Evolutionary conservation across 2,888 invertebrate species (phyloP), one percentile per base, ranked within the genome.

Genomic region (Rhaphigaster nebulosa): DNA sequence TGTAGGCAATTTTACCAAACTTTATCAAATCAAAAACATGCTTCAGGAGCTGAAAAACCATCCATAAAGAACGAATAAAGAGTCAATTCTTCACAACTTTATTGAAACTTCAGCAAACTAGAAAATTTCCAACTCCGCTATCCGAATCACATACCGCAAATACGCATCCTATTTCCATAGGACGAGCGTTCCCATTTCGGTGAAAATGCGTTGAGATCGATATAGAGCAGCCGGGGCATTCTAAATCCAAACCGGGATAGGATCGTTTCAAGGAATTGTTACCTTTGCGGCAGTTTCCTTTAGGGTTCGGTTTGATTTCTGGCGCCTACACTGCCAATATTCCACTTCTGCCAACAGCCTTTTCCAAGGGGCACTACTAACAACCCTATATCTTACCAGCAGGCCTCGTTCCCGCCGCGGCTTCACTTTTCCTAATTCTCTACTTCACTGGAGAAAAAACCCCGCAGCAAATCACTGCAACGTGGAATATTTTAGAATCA

Each of bases 371-470:
- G 70, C 38, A 76, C 34, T 76, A 76, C 70, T 76, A 76, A 76
- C 70, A 76, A 76, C 70, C 70, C 70, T 76, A 76, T 76, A 76
- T 76, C 70, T 76, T 76, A 76, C 34, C 70, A 20, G 20, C 34
- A 34, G 70, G 70, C 70, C 70, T 76, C 70, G 2, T 38, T 76
- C 38, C 70, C 70, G 2, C 18, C 18, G 70, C 20, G 1, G 70
- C 70, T 76, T 76, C 70, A 76, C 34, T 76, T 76, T 76, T 38
- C 34, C 70, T 76, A 76, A 76, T 76, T 76, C 70, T 76, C 70
- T 76, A 76, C 70, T 76, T 38, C 70, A 4, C 20, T 20, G 70
- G 70, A 29, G 10, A 76, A 76, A 38, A n/a, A n/a, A n/a, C n/a
- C n/a, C 70, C 38, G 20, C 70, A 23, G 70, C 34, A 76, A 76